These are phyloP conservation scores for Hofmannophila pseudospretella DNA, from an alignment of 2,888 invertebrate genomes.

Conservation along the genomic window DNA sequence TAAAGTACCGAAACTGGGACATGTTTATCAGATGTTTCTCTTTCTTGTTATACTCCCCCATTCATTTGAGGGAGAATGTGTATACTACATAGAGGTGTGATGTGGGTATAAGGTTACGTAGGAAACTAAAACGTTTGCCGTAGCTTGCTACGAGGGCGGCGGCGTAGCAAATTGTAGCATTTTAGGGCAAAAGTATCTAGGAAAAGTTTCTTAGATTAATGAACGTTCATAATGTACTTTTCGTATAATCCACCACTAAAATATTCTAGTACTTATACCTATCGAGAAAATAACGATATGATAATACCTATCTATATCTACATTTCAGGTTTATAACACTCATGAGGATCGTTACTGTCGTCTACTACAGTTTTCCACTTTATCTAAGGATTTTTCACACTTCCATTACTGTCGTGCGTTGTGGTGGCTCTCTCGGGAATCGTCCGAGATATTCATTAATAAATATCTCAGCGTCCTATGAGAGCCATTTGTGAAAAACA, in stretches of 20 bases:
- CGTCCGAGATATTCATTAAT: constrained; percentile 44
- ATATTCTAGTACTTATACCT: too few relatives aligned
- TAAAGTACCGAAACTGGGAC: constrained; percentile 2
- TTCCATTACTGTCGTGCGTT: constrained; percentile 45
- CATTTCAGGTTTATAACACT: constrained; percentile 31
- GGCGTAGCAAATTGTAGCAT: too few relatives aligned
- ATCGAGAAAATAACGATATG: background rate
- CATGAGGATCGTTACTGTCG: constrained; percentile 34
- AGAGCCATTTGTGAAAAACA: constrained; percentile 29
- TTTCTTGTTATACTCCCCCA: background rate
- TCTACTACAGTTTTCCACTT: constrained; percentile 32
- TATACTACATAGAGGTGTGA: too few relatives aligned
- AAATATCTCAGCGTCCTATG: constrained; percentile 35
- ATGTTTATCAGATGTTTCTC: constrained; percentile 11
- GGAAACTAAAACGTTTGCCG: too few relatives aligned
- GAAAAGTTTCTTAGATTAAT: too few relatives aligned
- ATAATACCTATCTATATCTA: constrained; percentile 20
- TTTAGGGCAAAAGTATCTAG: too few relatives aligned
- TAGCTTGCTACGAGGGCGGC: too few relatives aligned
- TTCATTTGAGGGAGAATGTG: too few relatives aligned
- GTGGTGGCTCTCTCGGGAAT: constrained; percentile 34
- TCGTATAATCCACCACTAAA: too few relatives aligned
- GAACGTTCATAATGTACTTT: too few relatives aligned
- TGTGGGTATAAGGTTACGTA: too few relatives aligned
- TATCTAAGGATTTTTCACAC: constrained; percentile 42